Evolutionary conservation across 2,113 vertebrate species (phyloP).

Genomic region (Rhadina sibilatrix): DNA sequence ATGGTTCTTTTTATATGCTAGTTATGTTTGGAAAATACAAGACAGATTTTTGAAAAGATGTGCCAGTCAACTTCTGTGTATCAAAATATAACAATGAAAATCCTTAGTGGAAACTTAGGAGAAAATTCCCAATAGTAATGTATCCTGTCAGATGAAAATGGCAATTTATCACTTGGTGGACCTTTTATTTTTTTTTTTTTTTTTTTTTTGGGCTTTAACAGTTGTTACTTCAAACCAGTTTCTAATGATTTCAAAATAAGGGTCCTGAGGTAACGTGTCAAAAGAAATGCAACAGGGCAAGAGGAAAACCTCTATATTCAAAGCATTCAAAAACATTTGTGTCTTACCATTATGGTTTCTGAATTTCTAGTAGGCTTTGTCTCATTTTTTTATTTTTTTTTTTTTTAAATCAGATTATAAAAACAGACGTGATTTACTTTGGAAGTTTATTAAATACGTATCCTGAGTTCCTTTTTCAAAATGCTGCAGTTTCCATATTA

Average conservation of each 20-base stretch:
- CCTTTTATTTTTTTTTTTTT: not conserved
- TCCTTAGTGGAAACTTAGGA: constrained; percentile 13
- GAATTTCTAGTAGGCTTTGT: not conserved
- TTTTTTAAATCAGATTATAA: not conserved
- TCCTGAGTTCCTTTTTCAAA: not conserved
- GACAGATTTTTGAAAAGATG: constrained; percentile 63
- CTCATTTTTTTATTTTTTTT: not conserved
- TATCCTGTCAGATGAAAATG: constrained; percentile 12
- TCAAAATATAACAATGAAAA: constrained; percentile 30
- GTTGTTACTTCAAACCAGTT: constrained; percentile 1
- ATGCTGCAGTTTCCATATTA: not conserved
- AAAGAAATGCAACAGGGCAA: not conserved
- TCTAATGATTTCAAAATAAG: constrained; percentile 10
- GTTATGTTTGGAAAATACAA: constrained; percentile 47
- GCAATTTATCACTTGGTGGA: constrained; percentile 23
- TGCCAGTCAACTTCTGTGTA: constrained; percentile 53
- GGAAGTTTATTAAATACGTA: not conserved
- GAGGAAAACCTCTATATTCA: not conserved
- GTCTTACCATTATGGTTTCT: not conserved
- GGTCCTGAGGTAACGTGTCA: not conserved
- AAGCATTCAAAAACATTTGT: not conserved
- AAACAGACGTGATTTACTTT: not conserved
- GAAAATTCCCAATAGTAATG: constrained; percentile 34
- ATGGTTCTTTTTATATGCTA: constrained; percentile 63
- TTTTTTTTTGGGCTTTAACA: not conserved